These are phyloP conservation scores for Varanus komodoensis DNA, from an alignment of 2,113 vertebrate genomes.

Conservation along the genomic window DNA sequence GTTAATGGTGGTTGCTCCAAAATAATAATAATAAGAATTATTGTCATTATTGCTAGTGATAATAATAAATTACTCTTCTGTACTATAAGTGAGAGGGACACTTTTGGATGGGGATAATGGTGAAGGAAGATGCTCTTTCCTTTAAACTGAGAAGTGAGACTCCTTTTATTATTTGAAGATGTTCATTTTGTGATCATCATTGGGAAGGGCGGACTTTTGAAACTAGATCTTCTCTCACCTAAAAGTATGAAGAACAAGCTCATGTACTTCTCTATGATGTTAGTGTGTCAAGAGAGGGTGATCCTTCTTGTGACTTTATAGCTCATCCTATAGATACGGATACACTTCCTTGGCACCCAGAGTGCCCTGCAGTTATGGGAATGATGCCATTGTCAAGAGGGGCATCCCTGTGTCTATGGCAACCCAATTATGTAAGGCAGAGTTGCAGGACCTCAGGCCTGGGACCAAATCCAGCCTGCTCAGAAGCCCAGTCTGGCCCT, in stretches of 20 bases:
- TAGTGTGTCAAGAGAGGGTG: background rate
- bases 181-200: background rate
- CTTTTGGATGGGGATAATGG: background rate
- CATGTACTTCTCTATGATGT: background rate
- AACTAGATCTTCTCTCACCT: background rate
- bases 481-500: no score
- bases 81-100: background rate
- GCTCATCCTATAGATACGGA: background rate
- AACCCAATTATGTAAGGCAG: no score
- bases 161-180: background rate
- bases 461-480: no score
- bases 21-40: background rate
- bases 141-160: background rate
- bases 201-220: background rate
- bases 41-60: no score
- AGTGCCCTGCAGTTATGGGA: no score
- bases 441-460: no score
- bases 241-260: background rate
- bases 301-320: background rate
- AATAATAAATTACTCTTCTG: background rate
- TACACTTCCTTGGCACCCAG: no score
- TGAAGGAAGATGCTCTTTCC: background rate
- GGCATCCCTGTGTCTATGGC: no score
- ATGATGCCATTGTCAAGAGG: no score
- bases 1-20: background rate